A percentile compares a stretch with the other conserved stretches of the same genome.
These are phyloP conservation scores for Epizoanthus fatuus DNA, from an alignment of 92 coral and sea anemone species.

Conservation along the genomic window DNA sequence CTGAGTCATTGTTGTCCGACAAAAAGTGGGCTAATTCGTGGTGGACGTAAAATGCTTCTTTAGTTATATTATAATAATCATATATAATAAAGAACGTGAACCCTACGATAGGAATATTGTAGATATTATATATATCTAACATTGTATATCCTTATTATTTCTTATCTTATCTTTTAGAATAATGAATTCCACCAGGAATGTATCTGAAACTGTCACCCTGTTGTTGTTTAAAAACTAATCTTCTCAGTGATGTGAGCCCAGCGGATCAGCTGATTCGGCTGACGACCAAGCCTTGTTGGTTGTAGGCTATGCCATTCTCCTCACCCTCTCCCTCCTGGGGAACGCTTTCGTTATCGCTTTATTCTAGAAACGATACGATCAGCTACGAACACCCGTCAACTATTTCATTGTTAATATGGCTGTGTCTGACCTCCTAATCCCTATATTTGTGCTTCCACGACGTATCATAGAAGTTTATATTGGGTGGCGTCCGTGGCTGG, in stretches of 20 bases:
- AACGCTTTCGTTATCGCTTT: background rate
- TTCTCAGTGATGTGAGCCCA: background rate
- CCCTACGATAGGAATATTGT: no score
- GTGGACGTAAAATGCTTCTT: no score
- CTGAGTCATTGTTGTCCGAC: no score
- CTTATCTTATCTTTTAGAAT: background rate
- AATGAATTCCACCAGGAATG: background rate
- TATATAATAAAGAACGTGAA: no score
- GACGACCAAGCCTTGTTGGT: background rate
- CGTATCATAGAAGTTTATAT: no score
- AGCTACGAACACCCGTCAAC: background rate
- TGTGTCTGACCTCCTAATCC: background rate
- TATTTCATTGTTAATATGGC: conserved; percentile 1
- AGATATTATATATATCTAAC: no score
- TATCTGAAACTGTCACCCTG: background rate
- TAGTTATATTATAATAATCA: no score
- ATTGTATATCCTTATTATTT: no score
- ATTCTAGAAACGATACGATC: background rate
- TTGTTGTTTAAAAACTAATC: background rate
- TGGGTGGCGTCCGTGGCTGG: no score
- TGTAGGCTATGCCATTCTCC: background rate
- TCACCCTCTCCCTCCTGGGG: background rate
- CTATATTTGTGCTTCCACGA: no score
- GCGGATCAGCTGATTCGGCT: background rate
- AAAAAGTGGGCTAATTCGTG: no score